A percentile compares a stretch with the other conserved stretches of the same genome.
phyloP scores from a whole-genome alignment of 2,113 vertebrate species.

The Alaudala cheleensis region DNA sequence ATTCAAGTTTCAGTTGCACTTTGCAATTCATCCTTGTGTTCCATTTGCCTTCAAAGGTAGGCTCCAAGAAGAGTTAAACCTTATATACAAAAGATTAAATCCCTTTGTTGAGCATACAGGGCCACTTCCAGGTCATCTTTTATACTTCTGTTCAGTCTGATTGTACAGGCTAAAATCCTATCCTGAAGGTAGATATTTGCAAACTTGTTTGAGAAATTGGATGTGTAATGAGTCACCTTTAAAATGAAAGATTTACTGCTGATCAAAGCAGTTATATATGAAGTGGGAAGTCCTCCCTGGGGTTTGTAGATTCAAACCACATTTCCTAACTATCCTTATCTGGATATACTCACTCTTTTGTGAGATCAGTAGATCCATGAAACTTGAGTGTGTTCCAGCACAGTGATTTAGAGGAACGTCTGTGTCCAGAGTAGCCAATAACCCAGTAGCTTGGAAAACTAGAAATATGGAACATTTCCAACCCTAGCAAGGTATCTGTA shows the following conservation, averaged over 20 bases:
- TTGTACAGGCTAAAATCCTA: background rate
- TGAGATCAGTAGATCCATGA: background rate
- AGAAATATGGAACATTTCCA: background rate
- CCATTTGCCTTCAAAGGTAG: background rate
- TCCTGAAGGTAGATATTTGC: background rate
- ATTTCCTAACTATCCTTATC: background rate
- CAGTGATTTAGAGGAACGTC: background rate
- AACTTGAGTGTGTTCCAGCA: background rate
- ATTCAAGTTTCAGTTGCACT: background rate
- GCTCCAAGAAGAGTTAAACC: background rate
- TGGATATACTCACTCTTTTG: background rate
- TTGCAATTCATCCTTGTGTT: background rate
- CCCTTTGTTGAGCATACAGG: background rate
- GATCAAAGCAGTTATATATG: background rate
- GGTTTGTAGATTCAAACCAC: conserved; percentile 4
- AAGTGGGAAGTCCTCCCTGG: background rate
- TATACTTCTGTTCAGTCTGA: background rate
- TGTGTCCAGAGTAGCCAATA: background rate
- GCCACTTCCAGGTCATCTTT: background rate
- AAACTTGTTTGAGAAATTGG: background rate
- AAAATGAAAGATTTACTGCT: background rate
- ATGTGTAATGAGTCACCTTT: background rate
- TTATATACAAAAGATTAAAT: background rate
- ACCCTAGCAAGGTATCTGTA: background rate
- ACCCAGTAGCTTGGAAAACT: background rate